Evolutionary conservation across 1,140 invertebrate species (phyloP).

Genomic region (Pseudomyrmex sp.): DNA sequence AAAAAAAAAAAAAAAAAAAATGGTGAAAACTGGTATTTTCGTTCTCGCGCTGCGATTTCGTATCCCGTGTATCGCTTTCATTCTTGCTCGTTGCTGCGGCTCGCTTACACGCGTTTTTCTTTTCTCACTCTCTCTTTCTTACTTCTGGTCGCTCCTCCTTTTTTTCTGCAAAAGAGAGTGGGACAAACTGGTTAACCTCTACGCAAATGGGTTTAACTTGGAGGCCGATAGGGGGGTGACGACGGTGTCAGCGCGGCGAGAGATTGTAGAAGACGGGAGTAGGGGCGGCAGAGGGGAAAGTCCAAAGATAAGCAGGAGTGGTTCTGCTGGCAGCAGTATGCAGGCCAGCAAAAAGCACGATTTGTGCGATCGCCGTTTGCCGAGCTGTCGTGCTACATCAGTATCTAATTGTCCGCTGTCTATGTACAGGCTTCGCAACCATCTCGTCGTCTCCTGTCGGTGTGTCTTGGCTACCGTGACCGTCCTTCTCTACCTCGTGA

Average conservation of each 20-base stretch:
- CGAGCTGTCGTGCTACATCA: constrained; percentile 19
- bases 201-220: constrained; percentile 68
- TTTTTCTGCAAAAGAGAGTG: constrained; percentile 81
- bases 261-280: constrained; percentile 54
- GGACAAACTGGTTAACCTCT: constrained; percentile 85
- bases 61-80: constrained; percentile 47
- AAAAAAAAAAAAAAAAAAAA: too few species aligned
- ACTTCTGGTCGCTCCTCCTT: constrained; percentile 48
- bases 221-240: constrained; percentile 66
- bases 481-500: background rate
- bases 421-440: background rate
- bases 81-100: constrained; percentile 30
- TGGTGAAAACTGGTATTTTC: constrained; percentile 36
- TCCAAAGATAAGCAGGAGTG: constrained; percentile 83
- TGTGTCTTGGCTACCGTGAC: background rate
- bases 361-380: constrained; percentile 64
- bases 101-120: background rate
- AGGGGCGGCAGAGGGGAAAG: constrained; percentile 79
- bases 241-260: constrained; percentile 27
- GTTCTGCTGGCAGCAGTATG: constrained; percentile 60
- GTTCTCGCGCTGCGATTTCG: constrained; percentile 37
- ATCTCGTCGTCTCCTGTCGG: background rate
- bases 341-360: constrained; percentile 67
- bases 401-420: constrained; percentile 31
- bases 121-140: constrained; percentile 15